Evolutionary conservation across 2,113 vertebrate genomes (phyloP).

Genomic region (Cnemophilus loriae): DNA sequence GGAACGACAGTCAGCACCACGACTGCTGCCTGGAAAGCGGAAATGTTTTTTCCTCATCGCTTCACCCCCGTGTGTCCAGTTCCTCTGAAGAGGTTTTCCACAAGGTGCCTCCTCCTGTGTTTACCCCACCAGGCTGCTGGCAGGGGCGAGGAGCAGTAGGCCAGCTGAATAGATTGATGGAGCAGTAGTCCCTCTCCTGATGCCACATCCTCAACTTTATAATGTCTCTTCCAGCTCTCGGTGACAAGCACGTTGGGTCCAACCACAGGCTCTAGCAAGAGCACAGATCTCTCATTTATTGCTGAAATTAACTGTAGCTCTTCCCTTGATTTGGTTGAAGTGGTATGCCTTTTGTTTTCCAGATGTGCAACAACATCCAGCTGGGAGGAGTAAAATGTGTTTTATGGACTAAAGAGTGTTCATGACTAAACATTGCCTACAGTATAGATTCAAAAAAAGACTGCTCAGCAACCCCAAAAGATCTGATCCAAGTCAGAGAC

Average conservation of each 20-base stretch:
- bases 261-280: background rate
- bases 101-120: background rate
- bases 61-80: background rate
- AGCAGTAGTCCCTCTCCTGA: background rate
- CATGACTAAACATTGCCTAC: constrained; percentile 23
- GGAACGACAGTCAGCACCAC: background rate
- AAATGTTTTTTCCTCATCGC: background rate
- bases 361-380: constrained; percentile 29
- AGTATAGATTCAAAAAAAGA: background rate
- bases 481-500: background rate
- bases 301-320: background rate
- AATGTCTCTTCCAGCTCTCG: background rate
- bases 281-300: background rate
- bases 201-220: background rate
- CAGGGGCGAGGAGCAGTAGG: background rate
- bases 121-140: background rate
- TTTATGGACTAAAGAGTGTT: constrained; percentile 26
- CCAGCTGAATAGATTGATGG: background rate
- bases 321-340: background rate
- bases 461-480: background rate
- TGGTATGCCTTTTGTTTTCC: constrained; percentile 22
- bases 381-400: constrained; percentile 24
- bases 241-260: background rate
- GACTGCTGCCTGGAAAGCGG: background rate
- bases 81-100: background rate